These are phyloP conservation scores for Oncorhynchus clarkii DNA, from an alignment of 2,113 vertebrate species.

Conservation along the genomic window DNA sequence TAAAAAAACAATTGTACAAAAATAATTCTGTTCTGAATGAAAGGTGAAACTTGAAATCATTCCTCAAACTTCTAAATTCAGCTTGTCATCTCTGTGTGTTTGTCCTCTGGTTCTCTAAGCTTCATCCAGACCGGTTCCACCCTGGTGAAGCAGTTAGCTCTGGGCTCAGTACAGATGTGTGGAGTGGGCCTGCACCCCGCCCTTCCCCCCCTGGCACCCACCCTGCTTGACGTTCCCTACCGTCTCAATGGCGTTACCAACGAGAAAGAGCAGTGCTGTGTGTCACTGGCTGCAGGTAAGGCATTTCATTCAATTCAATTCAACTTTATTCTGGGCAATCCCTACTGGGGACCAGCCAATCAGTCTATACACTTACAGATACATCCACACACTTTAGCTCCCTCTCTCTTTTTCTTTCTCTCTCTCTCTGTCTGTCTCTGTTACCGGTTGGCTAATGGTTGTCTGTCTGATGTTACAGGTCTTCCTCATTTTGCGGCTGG, in stretches of 20 bases:
- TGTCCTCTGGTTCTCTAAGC: constrained; percentile 59
- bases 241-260: constrained; percentile 78
- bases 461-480: constrained; percentile 66
- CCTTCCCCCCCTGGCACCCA: constrained; percentile 81
- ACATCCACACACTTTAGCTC: too few species aligned
- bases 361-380: background rate
- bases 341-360: background rate
- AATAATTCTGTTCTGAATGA: too few species aligned
- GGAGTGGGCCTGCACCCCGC: constrained; percentile 77
- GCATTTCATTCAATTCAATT: background rate
- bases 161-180: constrained; percentile 94
- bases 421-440: too few species aligned
- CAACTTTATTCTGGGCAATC: too few species aligned
- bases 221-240: constrained; percentile 77
- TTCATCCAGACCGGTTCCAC: constrained; percentile 91
- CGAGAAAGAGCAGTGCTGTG: constrained; percentile 89
- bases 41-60: too few species aligned
- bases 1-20: too few species aligned
- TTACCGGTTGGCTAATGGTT: too few species aligned
- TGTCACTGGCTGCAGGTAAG: constrained; percentile 90
- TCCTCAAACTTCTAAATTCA: too few species aligned
- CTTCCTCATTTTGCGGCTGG: constrained; percentile 95
- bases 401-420: too few species aligned
- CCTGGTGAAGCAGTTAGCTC: constrained; percentile 87
- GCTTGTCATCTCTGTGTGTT: background rate